Conservation (phyloP, 2,113 vertebrate species). For the Pungitius pungitius region DNA sequence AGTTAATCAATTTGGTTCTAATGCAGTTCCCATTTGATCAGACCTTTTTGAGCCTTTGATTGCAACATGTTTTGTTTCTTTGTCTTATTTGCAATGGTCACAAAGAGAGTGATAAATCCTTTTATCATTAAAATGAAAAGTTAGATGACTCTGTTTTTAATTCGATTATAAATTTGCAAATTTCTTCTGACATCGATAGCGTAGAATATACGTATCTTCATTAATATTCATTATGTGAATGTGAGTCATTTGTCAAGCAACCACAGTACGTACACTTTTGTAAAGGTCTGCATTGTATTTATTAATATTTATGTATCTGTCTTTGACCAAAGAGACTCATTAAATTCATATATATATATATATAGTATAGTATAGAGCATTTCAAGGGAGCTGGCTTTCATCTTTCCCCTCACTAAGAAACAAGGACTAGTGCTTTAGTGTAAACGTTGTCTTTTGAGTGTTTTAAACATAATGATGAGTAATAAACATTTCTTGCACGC, state of each 20-base stretch:
- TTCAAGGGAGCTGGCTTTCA: not conserved
- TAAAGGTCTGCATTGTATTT: not conserved
- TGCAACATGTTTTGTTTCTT: not conserved
- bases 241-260: constrained; percentile 31
- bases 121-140: constrained; percentile 1
- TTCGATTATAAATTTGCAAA: not conserved
- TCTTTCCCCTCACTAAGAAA: not conserved
- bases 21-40: constrained; percentile 12
- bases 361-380: not conserved
- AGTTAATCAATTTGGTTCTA: constrained; percentile 9
- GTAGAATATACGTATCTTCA: constrained; percentile 8
- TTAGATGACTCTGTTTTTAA: constrained; percentile 11
- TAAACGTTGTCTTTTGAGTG: not conserved
- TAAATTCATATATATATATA: constrained; percentile 43
- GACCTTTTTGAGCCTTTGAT: constrained; percentile 3
- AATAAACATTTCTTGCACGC: constrained; percentile 4
- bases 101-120: not conserved
- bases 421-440: not conserved
- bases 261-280: constrained; percentile 6
- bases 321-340: constrained; percentile 34
- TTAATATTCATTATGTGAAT: constrained; percentile 37
- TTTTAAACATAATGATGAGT: constrained; percentile 1
- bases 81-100: constrained; percentile 25
- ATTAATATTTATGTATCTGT: constrained; percentile 48
- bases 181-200: not conserved